Evolutionary conservation across 2,888 invertebrate species (phyloP).

Genomic region (Acanthosoma haemorrhoidale): DNA sequence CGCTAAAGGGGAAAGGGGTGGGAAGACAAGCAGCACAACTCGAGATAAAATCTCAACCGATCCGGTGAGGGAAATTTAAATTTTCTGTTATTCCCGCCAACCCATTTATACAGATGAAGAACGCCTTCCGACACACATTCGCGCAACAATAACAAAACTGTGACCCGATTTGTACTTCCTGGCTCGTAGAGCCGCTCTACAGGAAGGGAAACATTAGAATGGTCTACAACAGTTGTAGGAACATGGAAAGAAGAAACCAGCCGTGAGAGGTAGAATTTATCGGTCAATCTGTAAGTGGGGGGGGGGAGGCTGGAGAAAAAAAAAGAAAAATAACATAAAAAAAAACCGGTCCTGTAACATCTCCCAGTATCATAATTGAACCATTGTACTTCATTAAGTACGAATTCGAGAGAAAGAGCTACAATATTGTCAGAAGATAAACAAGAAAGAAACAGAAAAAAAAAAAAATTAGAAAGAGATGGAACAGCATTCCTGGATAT

Average conservation of each 20-base stretch:
- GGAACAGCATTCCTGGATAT: too few species aligned
- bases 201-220: not conserved
- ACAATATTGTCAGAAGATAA: not conserved
- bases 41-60: not conserved
- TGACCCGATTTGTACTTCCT: constrained; percentile 5
- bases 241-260: not conserved
- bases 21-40: too few species aligned
- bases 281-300: constrained; percentile 14
- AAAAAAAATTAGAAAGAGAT: too few species aligned
- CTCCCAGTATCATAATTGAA: not conserved
- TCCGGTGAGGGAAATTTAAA: not conserved
- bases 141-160: not conserved
- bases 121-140: not conserved
- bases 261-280: not conserved
- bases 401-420: not conserved
- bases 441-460: too few species aligned
- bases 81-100: not conserved
- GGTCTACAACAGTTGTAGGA: not conserved
- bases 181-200: too few species aligned
- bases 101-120: not conserved
- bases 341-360: constrained; percentile 6
- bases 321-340: not conserved
- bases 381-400: not conserved
- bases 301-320: too few species aligned
- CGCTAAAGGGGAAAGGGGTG: too few species aligned